phyloP scores from a whole-genome alignment of 2,113 vertebrate genomes.

The Hemiscyllium ocellatum region DNA sequence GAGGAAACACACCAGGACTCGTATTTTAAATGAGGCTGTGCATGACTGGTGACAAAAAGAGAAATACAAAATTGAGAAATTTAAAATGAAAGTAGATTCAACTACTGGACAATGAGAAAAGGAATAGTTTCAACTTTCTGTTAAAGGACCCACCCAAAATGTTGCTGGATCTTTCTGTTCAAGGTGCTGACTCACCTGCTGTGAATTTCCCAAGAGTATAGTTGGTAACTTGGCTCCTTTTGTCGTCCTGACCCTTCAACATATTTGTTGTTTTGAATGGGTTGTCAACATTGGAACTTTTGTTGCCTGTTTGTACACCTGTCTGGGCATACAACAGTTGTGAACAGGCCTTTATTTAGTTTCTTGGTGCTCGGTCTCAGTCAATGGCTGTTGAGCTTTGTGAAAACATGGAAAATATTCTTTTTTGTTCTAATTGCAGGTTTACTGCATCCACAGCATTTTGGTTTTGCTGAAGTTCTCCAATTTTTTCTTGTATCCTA shows the following conservation, averaged over 20 bases:
- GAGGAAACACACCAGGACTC: background rate
- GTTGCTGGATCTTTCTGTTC: background rate
- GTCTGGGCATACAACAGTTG: background rate
- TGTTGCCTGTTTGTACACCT: background rate
- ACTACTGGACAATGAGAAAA: background rate
- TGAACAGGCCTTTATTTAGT: background rate
- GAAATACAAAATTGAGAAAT: background rate
- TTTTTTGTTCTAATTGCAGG: too few species aligned
- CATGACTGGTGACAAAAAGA: background rate
- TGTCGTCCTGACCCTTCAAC: background rate
- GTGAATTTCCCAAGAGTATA: background rate
- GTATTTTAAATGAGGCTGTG: background rate
- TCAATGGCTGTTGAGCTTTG: background rate
- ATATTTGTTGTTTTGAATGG: background rate
- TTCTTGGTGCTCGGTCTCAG: background rate
- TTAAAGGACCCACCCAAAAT: background rate
- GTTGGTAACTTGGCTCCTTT: background rate
- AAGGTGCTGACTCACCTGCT: background rate
- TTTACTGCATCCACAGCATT: too few species aligned
- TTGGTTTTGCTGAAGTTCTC: background rate
- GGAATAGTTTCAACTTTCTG: background rate
- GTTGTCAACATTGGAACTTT: background rate
- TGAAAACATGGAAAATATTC: background rate
- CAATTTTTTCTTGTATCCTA: background rate
- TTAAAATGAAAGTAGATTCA: background rate